Percentiles rank a stretch among this genome's conserved stretches.
Evolutionary conservation across 2,888 invertebrate species (phyloP).

Genomic region (Amiota minor): DNA sequence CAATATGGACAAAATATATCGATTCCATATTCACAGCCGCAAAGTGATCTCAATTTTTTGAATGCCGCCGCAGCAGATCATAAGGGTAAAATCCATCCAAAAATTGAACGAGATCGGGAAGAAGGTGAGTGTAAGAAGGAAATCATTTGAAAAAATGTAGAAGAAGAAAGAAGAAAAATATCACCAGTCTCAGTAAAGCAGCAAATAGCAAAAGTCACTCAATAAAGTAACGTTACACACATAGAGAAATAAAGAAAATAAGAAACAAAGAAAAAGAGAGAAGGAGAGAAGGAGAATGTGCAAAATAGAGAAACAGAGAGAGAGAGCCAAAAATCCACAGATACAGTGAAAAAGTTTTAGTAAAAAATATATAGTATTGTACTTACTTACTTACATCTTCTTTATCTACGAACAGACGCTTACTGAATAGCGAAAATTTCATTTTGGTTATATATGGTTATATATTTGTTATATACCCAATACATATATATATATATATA

Average conservation of each 20-base stretch:
- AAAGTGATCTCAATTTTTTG: slow-evolving; percentile 73
- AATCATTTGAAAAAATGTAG: slow-evolving; percentile 9
- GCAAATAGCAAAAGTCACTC: too few species aligned
- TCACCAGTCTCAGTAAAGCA: too few species aligned
- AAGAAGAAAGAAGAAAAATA: neutral
- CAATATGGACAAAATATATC: slow-evolving; percentile 74
- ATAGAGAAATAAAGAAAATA: neutral
- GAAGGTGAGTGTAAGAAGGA: slow-evolving; percentile 69
- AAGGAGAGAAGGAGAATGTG: neutral
- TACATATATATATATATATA: neutral
- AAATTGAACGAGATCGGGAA: slow-evolving; percentile 74
- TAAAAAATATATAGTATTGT: neutral
- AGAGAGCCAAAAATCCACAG: too few species aligned
- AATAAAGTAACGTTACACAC: too few species aligned
- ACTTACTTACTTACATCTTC: too few species aligned
- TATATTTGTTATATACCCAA: too few species aligned
- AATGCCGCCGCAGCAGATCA: slow-evolving; percentile 73
- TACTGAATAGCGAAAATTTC: neutral
- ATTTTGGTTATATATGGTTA: too few species aligned
- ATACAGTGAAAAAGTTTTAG: too few species aligned
- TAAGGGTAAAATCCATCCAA: slow-evolving; percentile 74
- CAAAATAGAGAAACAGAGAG: too few species aligned
- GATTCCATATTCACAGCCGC: slow-evolving; percentile 74
- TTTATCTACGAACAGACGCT: slow-evolving; percentile 10
- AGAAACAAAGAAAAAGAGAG: neutral